A percentile compares a stretch with the other conserved stretches of the same genome.
Conservation (phyloP, 2,888 invertebrate species). For the Brachypterus glaber region DNA sequence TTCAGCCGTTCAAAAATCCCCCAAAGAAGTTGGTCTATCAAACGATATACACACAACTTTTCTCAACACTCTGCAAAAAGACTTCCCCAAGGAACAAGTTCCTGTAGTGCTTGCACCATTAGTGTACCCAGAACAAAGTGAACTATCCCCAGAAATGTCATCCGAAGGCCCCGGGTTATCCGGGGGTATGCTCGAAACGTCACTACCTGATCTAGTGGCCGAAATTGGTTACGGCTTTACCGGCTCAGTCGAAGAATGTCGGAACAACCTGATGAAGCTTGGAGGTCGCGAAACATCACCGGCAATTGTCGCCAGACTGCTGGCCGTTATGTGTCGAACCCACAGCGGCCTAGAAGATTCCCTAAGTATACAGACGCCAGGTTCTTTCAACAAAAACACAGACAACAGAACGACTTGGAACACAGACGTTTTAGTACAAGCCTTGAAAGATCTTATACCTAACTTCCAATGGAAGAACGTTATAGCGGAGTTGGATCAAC, state of each 20-base stretch:
- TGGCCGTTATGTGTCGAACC: slow-evolving; percentile 79
- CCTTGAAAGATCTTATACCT: slow-evolving; percentile 80
- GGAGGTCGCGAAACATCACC: slow-evolving; percentile 76
- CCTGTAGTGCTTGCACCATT: slow-evolving; percentile 85
- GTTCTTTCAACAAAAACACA: slow-evolving; percentile 45
- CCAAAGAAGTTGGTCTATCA: slow-evolving; percentile 56
- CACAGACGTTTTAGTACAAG: slow-evolving; percentile 84
- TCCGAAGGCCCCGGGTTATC: slow-evolving; percentile 50
- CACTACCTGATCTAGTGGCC: slow-evolving; percentile 78
- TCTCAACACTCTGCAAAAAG: slow-evolving; percentile 68
- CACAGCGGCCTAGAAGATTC: slow-evolving; percentile 64
- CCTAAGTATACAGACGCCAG: slow-evolving; percentile 47
- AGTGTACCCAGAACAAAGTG: slow-evolving; percentile 70
- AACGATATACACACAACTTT: slow-evolving; percentile 71
- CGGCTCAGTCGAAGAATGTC: slow-evolving; percentile 75
- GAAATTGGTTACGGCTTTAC: slow-evolving; percentile 86
- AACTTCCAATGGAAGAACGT: slow-evolving; percentile 90
- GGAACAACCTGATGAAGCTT: slow-evolving; percentile 72
- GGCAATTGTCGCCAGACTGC: slow-evolving; percentile 69
- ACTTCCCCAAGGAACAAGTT: slow-evolving; percentile 80
- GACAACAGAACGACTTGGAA: slow-evolving; percentile 68
- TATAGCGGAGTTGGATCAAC: slow-evolving; percentile 81
- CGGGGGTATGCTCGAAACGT: slow-evolving; percentile 54
- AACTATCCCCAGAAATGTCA: slow-evolving; percentile 55
- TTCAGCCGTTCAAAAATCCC: slow-evolving; percentile 50